Conservation (phyloP, 2,888 invertebrate species). For the Rotaria sp. region DNA sequence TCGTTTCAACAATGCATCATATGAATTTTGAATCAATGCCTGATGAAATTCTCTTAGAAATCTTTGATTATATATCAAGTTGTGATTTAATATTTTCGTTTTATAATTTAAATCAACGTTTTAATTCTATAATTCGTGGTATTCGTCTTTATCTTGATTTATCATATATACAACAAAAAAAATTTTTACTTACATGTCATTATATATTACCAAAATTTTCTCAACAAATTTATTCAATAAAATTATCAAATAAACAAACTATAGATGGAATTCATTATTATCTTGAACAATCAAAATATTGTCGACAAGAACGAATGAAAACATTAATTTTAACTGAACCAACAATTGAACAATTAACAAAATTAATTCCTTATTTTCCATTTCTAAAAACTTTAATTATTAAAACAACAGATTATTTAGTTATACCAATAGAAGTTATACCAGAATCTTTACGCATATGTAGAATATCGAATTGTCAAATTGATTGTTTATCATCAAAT, state of each 20-base stretch:
- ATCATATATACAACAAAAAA: neutral
- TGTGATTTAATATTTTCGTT: neutral
- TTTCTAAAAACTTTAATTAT: neutral
- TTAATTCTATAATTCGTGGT: neutral
- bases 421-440: neutral
- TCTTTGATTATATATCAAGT: neutral
- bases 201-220: neutral
- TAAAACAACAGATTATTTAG: slow-evolving; percentile 6
- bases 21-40: neutral
- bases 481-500: neutral
- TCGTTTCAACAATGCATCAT: neutral
- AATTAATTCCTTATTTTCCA: neutral
- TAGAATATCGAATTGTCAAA: neutral
- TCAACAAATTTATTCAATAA: neutral
- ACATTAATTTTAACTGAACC: neutral
- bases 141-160: neutral
- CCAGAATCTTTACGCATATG: neutral
- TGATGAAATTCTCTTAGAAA: neutral
- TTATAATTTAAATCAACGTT: slow-evolving; percentile 13
- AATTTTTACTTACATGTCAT: neutral
- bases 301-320: neutral
- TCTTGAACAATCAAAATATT: neutral
- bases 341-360: neutral
- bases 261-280: slow-evolving; percentile 1
- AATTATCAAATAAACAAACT: neutral